Conservation (phyloP, 1,140 invertebrate species). For the Camponotus vicinus region DNA sequence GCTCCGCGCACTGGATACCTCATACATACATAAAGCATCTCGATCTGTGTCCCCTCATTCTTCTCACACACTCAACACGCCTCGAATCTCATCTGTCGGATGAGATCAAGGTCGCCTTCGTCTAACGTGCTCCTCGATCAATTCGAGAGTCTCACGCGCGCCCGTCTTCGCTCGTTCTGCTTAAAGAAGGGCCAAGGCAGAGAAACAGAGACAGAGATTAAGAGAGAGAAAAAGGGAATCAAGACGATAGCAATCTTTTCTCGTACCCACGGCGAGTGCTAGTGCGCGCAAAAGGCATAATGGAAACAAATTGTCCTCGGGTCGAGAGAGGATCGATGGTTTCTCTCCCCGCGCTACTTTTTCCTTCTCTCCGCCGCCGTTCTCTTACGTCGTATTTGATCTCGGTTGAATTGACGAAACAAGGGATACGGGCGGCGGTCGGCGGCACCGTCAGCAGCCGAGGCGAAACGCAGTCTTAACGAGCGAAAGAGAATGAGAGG, state of each 20-base stretch:
- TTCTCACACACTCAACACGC: constrained; percentile 19
- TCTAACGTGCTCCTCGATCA: constrained; percentile 52
- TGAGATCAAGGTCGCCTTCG: constrained; percentile 53
- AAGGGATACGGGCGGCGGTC: constrained; percentile 71
- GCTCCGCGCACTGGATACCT: constrained; percentile 39
- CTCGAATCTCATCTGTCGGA: constrained; percentile 48
- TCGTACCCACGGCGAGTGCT: constrained; percentile 6
- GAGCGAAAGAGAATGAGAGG: constrained; percentile 17
- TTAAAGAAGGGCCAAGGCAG: not conserved
- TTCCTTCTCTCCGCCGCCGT: not conserved
- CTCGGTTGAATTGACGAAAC: constrained; percentile 70
- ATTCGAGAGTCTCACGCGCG: constrained; percentile 56
- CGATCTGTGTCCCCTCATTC: constrained; percentile 6
- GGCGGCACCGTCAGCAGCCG: constrained; percentile 34
- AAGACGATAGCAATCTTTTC: constrained; percentile 43
- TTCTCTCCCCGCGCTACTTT: not conserved
- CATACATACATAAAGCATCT: constrained; percentile 52
- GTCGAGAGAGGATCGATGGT: constrained; percentile 30
- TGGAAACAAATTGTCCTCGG: constrained; percentile 73
- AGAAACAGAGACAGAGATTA: too few species aligned
- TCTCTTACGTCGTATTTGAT: constrained; percentile 69
- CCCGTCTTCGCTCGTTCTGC: not conserved
- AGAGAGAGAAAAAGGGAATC: not conserved
- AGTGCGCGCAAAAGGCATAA: constrained; percentile 54
- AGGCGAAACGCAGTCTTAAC: constrained; percentile 54